Evolutionary conservation across 2,888 invertebrate species (phyloP), one percentile per base, ranked within the genome.

Genomic region (Drosophila paramelanica): DNA sequence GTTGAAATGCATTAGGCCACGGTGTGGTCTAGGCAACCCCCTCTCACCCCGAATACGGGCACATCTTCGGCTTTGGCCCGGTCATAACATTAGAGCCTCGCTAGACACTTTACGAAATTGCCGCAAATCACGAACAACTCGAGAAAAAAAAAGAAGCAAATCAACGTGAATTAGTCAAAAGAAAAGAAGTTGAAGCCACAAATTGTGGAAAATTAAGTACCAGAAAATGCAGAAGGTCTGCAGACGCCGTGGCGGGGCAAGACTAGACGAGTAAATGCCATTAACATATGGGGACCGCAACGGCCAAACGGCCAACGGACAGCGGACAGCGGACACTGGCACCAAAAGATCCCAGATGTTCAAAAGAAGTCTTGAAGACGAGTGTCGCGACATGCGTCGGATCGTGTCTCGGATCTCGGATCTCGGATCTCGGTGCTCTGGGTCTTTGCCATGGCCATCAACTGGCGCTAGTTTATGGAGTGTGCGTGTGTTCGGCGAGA

Each of bases 51-150:
- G 13, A 11, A 20, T 2, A 38, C 46, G 43, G 62, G 38, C 50
- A 23, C 31, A 39, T n/a, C 39, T 31, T n/a, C 25, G 69, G 57
- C 43, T 61, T 42, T 38, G 56, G 66, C 61, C 67, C 67, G 87
- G 79, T 67, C 87, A 79, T 83, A 75, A 79, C 88, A 89, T 89
- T 89, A 89, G 88, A 88, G 81, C 88, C 89, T 88, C 65, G 72
- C 67, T 80, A 89, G 88, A 90, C 90, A 90, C 89, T 88, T 89
- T 84, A 88, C 79, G 58, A 84, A 89, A 89, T 89, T 89, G 79
- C 89, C 75, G 81, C 83, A 81, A 84, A 81, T 81, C 88, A 84
- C 85, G 76, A 78, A 49, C 56, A 39, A 23, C 39, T 62, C 25
- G 25, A 43, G 51, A 25, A 23, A 23, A 20, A 17, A 17, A 36